Evolutionary conservation across 2,113 vertebrate genomes (phyloP).

Genomic region (Anguilla japonica): DNA sequence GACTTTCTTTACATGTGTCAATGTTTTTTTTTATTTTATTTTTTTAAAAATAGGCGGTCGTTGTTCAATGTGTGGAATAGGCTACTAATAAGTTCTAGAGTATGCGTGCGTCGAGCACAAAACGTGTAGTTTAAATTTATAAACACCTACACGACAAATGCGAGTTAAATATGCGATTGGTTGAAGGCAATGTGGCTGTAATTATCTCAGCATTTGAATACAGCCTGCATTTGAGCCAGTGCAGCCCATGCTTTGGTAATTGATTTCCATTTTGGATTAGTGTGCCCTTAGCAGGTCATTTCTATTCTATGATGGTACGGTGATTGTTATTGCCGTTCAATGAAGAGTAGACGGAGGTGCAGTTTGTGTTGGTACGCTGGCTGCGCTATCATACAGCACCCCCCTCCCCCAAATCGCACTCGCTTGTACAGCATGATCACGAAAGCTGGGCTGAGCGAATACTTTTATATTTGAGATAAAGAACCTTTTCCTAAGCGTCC

Average conservation of each 20-base stretch:
- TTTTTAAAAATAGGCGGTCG: neutral
- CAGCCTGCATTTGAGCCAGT: neutral
- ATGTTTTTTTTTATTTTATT: neutral
- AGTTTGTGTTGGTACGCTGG: conserved; percentile 7
- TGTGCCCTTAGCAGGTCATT: neutral
- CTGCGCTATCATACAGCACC: neutral
- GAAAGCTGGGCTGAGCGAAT: conserved; percentile 11
- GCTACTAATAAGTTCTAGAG: neutral
- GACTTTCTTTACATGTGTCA: neutral
- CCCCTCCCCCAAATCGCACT: neutral
- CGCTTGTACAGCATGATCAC: conserved; percentile 9
- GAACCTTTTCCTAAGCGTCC: neutral
- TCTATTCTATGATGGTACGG: neutral
- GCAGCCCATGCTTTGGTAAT: neutral
- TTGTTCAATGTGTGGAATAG: neutral
- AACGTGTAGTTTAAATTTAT: neutral
- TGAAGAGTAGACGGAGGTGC: neutral
- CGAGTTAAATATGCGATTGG: neutral
- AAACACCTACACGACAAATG: neutral
- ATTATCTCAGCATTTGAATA: neutral
- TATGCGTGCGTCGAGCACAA: neutral
- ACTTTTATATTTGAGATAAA: conserved; percentile 6
- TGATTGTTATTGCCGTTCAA: neutral
- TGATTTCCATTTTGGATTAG: neutral
- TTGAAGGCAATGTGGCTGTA: neutral